These are phyloP conservation scores for Odontophorus gujanensis DNA, from an alignment of 2,113 vertebrate genomes.

Conservation along the genomic window DNA sequence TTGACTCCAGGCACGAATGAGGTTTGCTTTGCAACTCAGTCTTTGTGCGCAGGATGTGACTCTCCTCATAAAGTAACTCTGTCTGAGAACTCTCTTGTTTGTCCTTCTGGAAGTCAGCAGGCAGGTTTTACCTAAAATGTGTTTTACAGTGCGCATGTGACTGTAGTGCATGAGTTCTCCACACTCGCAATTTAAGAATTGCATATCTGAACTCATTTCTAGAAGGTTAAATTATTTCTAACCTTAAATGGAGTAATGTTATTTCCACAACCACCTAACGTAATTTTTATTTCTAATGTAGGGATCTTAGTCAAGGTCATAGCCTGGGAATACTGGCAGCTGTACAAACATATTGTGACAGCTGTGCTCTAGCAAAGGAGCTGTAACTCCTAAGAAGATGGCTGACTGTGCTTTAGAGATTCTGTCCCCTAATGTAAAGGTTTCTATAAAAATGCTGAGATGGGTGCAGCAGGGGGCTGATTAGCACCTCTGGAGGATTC, in stretches of 20 bases:
- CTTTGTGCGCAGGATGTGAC: background rate
- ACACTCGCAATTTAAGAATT: background rate
- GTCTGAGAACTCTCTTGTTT: background rate
- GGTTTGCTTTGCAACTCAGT: background rate
- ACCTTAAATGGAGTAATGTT: slow-evolving; percentile 7
- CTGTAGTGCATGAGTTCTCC: background rate
- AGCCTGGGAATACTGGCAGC: background rate
- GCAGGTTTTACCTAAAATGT: background rate
- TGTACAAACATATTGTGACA: background rate
- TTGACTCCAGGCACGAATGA: background rate
- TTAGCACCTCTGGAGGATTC: background rate
- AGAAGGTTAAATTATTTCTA: slow-evolving; percentile 21
- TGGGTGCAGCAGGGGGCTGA: background rate
- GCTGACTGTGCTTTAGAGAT: background rate
- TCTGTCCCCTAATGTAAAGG: background rate
- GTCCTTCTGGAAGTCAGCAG: background rate
- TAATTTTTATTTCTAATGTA: slow-evolving; percentile 22
- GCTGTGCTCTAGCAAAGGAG: slow-evolving; percentile 1
- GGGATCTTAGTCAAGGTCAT: background rate
- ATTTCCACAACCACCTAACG: background rate
- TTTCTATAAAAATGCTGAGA: background rate
- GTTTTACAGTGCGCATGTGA: background rate
- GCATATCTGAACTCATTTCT: slow-evolving; percentile 14
- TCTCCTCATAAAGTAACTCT: background rate
- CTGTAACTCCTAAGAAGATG: background rate